These are phyloP conservation scores for Peromyscus leucopus DNA, from an alignment of 2,113 vertebrate species.

Conservation along the genomic window DNA sequence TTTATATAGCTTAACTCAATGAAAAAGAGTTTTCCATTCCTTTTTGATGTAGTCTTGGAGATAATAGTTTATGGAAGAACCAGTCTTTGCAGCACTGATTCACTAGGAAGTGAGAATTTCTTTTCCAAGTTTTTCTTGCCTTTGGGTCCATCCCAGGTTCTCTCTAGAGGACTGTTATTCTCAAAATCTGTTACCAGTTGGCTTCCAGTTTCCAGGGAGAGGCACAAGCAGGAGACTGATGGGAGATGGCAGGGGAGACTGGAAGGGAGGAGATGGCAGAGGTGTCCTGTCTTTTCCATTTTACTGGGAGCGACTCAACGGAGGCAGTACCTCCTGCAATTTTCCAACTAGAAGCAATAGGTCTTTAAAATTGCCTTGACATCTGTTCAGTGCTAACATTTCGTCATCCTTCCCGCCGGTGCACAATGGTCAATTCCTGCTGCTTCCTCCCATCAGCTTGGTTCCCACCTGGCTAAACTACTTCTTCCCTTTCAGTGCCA, in stretches of 20 bases:
- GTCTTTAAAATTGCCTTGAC: background rate
- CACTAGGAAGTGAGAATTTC: background rate
- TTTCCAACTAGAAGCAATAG: background rate
- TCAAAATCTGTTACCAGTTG: background rate
- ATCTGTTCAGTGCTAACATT: background rate
- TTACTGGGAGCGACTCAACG: background rate
- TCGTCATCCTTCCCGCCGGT: background rate
- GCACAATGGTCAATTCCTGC: background rate
- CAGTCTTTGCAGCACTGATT: background rate
- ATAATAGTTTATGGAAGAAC: background rate
- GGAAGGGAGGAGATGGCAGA: accelerated
- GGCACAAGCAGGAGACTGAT: background rate
- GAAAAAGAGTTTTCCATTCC: background rate
- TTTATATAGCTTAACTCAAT: background rate
- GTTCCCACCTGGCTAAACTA: background rate
- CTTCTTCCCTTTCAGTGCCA: accelerated
- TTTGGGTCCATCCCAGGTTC: background rate
- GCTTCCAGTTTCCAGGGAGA: background rate
- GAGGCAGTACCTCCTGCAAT: accelerated
- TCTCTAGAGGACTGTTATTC: background rate
- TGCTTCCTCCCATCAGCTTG: too few relatives aligned
- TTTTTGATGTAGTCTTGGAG: accelerated
- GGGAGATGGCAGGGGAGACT: accelerated
- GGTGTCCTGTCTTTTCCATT: background rate
- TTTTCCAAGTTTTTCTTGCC: background rate